Evolutionary conservation across 2,797 vertebrate genomes (phyloP), one percentile per base, ranked within the genome.

Genomic region (Halcyon leucocephala): DNA sequence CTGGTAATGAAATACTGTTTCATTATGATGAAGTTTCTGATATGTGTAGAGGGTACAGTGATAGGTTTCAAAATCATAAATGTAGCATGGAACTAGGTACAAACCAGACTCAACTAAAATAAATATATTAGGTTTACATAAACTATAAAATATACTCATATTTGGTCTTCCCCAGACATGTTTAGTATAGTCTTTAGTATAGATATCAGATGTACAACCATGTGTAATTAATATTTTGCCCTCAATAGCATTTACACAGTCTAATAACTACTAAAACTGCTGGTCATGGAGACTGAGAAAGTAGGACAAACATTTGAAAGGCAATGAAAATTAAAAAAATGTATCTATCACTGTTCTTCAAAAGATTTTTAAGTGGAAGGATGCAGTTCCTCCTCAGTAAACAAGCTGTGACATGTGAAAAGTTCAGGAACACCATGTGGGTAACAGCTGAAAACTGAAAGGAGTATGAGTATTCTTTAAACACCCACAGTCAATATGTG

Each of bases 401-500:
- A 86, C 69, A 91, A 89, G 16, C 41, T 82, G 49, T 74, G 29
- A 9, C 39, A 66, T 35, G 37, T 67, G 69, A 81, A 82, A 86
- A 48, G 16, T 66, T 93, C 65, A 86, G 82, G 39, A 92, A 87
- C 57, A 66, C 77, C 22, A 37, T 66, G 58, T 79, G 39, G 73
- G 14, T 72, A 89, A 89, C 62, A 93, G 77, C 9, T 79, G 73
- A 96, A 96, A 90, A 69, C 42, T 80, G 77, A 71, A 89, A 86
- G 78, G 65, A 26, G 46, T 88, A 70, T 92, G 35, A 86, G 65
- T 90, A 94, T 88, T 69, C n/a, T 90, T 92, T 78, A 84, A 90
- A 95, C 90, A 76, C 93, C 82, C 92, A 93, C 46, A 0, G 22
- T 86, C 82, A 95, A 84, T 89, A 89, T 89, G 93, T 89, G 73